Evolutionary conservation across 2,113 vertebrate genomes (phyloP).

Genomic region (Microtus richardsoni): DNA sequence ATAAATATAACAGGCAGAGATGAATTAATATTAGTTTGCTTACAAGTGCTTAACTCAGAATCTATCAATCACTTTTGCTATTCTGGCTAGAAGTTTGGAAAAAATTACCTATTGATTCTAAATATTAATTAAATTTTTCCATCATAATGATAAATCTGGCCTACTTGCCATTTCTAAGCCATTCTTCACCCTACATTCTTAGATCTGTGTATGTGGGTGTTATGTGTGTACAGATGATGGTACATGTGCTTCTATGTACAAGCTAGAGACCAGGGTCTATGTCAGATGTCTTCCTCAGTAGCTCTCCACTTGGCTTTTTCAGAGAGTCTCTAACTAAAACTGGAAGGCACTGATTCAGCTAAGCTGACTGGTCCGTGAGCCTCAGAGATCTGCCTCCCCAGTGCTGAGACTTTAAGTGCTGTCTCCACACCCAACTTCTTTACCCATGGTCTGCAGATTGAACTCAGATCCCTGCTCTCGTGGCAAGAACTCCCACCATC

Average conservation of each 20-base stretch:
- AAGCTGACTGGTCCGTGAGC: neutral
- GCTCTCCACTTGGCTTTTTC: neutral
- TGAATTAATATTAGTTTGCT: constrained; percentile 12
- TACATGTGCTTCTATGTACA: neutral
- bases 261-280: neutral
- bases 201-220: neutral
- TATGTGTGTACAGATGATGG: neutral
- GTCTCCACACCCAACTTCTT: neutral
- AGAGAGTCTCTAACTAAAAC: neutral
- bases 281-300: too few relatives aligned
- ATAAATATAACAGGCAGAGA: constrained; percentile 15
- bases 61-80: neutral
- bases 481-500: neutral
- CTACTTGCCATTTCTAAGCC: neutral
- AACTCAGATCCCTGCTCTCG: neutral
- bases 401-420: neutral
- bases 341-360: neutral
- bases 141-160: neutral
- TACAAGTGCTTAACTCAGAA: neutral
- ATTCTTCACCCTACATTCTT: neutral
- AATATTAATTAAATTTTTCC: constrained; percentile 1
- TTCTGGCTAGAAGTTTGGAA: neutral
- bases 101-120: neutral
- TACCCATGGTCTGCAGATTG: neutral
- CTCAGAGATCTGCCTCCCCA: neutral